These are phyloP conservation scores for Ctenosaura bakeri DNA, from an alignment of 2,797 vertebrate species.

Conservation along the genomic window DNA sequence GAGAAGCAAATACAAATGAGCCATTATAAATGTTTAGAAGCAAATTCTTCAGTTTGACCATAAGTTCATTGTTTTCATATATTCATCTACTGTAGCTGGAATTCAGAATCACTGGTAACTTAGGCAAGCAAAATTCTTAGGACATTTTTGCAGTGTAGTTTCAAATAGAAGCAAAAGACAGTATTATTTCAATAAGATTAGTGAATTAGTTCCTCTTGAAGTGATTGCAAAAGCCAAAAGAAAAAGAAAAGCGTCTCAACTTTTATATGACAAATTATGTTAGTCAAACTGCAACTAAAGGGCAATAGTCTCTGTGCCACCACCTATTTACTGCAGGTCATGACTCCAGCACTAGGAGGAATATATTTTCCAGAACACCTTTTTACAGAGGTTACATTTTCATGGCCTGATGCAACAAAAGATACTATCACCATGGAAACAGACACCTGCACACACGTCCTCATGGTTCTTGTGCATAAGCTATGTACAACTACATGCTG, in stretches of 20 bases:
- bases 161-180: slow-evolving; percentile 45
- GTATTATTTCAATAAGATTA: background rate
- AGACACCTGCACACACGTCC: background rate
- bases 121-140: slow-evolving; percentile 57
- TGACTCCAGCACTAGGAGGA: background rate
- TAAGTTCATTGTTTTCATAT: slow-evolving; percentile 76
- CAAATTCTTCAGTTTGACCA: slow-evolving; percentile 73
- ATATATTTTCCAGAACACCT: too few relatives aligned
- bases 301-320: background rate
- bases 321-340: background rate
- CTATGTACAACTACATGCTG: background rate
- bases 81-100: slow-evolving; percentile 75
- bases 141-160: slow-evolving; percentile 44
- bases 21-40: slow-evolving; percentile 73
- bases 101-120: slow-evolving; percentile 71
- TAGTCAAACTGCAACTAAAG: background rate
- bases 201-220: background rate
- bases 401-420: background rate
- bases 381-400: background rate
- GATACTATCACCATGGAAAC: background rate
- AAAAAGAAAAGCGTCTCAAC: background rate
- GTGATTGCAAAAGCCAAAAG: background rate
- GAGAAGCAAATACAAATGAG: slow-evolving; percentile 72
- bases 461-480: background rate
- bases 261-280: background rate